phyloP scores from a whole-genome alignment of 2,113 vertebrate genomes.

The Tapirus terrestris region DNA sequence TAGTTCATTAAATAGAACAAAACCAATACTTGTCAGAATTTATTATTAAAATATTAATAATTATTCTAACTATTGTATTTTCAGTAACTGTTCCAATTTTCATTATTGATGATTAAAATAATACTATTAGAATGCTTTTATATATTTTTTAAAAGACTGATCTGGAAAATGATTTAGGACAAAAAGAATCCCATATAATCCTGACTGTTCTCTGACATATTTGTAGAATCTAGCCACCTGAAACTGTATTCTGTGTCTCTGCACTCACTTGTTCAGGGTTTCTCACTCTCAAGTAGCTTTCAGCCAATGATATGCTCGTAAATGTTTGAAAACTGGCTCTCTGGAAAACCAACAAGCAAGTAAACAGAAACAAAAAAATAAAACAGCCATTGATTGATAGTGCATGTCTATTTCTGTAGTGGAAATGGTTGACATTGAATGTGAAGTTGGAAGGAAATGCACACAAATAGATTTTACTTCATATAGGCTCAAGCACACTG shows the following conservation, averaged over 20 bases:
- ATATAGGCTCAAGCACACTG: too few relatives aligned
- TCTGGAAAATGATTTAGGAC: background rate
- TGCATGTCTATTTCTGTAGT: too few relatives aligned
- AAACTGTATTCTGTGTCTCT: background rate
- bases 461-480: background rate
- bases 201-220: background rate
- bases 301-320: background rate
- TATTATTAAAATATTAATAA: background rate
- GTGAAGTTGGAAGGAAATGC: background rate
- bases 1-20: background rate
- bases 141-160: background rate
- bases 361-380: background rate
- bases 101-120: background rate
- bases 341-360: background rate
- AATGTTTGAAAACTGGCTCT: background rate
- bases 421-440: background rate
- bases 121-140: background rate
- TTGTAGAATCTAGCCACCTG: background rate
- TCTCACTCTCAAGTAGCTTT: background rate
- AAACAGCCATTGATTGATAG: background rate
- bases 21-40: background rate
- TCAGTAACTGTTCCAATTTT: background rate
- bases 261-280: background rate
- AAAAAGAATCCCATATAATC: background rate
- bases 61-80: background rate